Evolutionary conservation across 2,888 invertebrate species (phyloP), one percentile per base, ranked within the genome.

Genomic region (Phalangium opilio): DNA sequence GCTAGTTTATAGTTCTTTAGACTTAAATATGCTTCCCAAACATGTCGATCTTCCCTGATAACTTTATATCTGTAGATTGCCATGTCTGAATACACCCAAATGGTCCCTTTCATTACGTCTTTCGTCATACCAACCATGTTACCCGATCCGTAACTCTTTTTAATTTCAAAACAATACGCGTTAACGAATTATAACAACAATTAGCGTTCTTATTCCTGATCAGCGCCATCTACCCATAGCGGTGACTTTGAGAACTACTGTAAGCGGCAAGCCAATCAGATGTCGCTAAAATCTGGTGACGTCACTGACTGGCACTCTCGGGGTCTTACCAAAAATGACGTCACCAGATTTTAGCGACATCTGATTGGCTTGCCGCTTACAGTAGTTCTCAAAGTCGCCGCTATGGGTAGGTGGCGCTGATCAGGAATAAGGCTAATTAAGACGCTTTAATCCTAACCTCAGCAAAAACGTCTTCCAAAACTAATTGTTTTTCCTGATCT

Each of bases 41-140:
- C 62, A 57, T 66, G 48, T n/a, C 53, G 49, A 38, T 85, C 81
- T 66, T 95, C 95, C 55, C 79, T 75, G 1, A 75, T 74, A 1
- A 95, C 77, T 70, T 79, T 83, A 62, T 87, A 89, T 58, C 82
- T 79, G 61, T 85, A 91, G 17, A 93, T 78, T 2, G 79, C 76
- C 61, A 79, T 79, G 56, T 85, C 82, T 0, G 89, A 85, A 52
- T 81, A 81, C 0, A 83, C 79, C 82, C 90, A 95, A 50, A 95
- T 80, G 0, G 78, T 65, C 38, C 70, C 80, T 45, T 77, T 82
- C 20, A 77, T 70, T 0, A 77, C 74, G 67, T 95, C 93, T 63
- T 81, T 81, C 2, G 81, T 74, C 45, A 93, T 77, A 54, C 79
- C 81, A 32, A 85, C 70, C 4, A 91, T 67, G 60, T 27, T 27